A percentile compares a stretch with the other conserved stretches of the same genome.
Conservation (phyloP, 2,888 invertebrate genomes). For the Melanostoma scalare region DNA sequence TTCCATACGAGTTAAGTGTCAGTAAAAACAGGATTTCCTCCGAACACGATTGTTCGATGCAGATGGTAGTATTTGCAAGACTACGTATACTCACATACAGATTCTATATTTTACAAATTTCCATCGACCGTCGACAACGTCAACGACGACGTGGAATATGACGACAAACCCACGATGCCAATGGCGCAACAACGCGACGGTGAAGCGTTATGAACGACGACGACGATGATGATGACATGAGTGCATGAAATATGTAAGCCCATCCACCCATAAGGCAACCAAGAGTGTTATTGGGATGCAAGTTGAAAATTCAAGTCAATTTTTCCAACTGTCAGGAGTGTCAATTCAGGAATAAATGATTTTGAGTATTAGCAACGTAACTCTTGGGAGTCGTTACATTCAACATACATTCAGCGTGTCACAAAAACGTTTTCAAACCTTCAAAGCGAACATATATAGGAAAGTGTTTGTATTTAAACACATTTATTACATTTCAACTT, state of each 20-base stretch:
- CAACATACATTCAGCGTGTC: background rate
- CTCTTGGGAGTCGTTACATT: conserved; percentile 19
- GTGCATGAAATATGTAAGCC: conserved; percentile 27
- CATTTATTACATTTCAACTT: too few relatives aligned
- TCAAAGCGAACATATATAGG: too few relatives aligned
- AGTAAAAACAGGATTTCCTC: conserved; percentile 16
- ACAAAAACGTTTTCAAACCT: too few relatives aligned
- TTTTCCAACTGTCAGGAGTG: conserved; percentile 47
- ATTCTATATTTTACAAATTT: conserved; percentile 49
- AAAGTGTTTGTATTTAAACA: too few relatives aligned
- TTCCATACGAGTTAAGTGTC: conserved; percentile 39
- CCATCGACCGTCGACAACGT: conserved; percentile 22
- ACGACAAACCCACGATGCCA: too few relatives aligned
- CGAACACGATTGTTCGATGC: conserved; percentile 19
- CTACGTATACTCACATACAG: conserved; percentile 11
- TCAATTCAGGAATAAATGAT: conserved; percentile 57
- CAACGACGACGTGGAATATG: background rate
- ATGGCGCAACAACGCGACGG: background rate
- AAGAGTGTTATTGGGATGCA: conserved; percentile 8
- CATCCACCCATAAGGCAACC: conserved; percentile 10
- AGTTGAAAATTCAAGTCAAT: conserved; percentile 54
- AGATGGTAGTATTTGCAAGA: conserved; percentile 41
- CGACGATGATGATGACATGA: conserved; percentile 6
- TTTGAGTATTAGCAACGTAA: conserved; percentile 14
- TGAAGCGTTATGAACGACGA: too few relatives aligned